Conservation (phyloP, 1,140 invertebrate species). For the Eufriesea mexicana region DNA sequence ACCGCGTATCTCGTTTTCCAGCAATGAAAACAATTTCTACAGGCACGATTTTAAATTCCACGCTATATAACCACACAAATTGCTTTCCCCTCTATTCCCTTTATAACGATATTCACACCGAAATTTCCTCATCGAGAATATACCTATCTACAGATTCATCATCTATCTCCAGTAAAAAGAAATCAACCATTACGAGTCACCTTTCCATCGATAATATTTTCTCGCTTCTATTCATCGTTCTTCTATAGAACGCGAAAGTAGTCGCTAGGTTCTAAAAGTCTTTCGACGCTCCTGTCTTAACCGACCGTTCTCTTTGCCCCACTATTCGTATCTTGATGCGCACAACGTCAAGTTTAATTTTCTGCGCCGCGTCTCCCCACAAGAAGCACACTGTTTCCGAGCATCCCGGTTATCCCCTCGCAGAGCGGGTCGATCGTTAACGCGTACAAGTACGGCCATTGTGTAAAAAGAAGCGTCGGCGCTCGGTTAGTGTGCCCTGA, state of each 20-base stretch:
- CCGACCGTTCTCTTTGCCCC: constrained; percentile 49
- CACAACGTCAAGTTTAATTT: constrained; percentile 47
- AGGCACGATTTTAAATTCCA: neutral
- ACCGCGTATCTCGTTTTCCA: neutral
- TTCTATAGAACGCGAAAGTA: neutral
- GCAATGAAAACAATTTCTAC: neutral
- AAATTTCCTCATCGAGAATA: neutral
- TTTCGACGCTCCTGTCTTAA: constrained; percentile 25
- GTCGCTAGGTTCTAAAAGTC: constrained; percentile 22
- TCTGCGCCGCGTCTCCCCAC: constrained; percentile 75
- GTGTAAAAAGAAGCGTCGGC: constrained; percentile 79
- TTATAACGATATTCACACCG: no score
- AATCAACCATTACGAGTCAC: neutral
- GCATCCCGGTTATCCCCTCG: constrained; percentile 52
- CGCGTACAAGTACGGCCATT: constrained; percentile 76
- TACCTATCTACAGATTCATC: neutral
- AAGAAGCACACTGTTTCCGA: constrained; percentile 60
- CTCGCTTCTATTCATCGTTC: neutral
- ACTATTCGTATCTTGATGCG: constrained; percentile 62
- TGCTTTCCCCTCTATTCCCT: no score
- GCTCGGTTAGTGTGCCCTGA: constrained; percentile 79
- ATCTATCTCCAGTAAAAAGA: no score
- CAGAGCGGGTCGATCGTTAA: constrained; percentile 76
- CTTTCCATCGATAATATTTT: neutral
- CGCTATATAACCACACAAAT: neutral